phyloP scores from a whole-genome alignment of 2,888 invertebrate genomes.

The Xestia c-nigrum region DNA sequence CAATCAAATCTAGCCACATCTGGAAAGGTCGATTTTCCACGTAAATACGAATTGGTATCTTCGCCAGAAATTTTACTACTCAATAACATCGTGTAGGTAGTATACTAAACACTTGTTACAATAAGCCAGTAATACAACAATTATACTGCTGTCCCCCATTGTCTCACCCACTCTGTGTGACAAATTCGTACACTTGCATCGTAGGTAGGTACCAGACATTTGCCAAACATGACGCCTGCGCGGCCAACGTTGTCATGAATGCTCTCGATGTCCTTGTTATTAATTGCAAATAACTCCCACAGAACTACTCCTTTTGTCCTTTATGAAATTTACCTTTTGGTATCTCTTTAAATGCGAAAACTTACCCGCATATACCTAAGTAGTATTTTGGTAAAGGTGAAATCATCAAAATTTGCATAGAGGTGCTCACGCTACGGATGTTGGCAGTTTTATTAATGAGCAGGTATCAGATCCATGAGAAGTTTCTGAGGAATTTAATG shows the following conservation, averaged over 20 bases:
- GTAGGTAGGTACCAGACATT: conserved; percentile 67
- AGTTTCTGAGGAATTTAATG: conserved; percentile 15
- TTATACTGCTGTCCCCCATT: conserved; percentile 72
- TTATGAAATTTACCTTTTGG: conserved; percentile 12
- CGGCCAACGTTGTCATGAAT: conserved; percentile 70
- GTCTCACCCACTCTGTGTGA: conserved; percentile 73
- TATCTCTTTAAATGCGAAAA: conserved; percentile 10
- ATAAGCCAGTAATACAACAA: conserved; percentile 66
- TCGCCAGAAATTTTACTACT: neutral
- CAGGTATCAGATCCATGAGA: conserved; percentile 25
- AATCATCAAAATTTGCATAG: conserved; percentile 51
- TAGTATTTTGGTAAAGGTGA: conserved; percentile 29
- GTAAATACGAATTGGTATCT: neutral
- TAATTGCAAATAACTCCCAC: conserved; percentile 74
- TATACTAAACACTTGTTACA: conserved; percentile 72
- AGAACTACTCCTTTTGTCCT: conserved; percentile 42
- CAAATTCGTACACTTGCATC: conserved; percentile 69
- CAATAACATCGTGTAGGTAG: neutral
- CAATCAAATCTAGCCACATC: neutral
- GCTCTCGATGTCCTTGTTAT: conserved; percentile 77
- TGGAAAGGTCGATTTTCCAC: neutral
- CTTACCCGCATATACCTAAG: conserved; percentile 25
- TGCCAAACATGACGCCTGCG: conserved; percentile 79
- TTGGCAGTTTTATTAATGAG: conserved; percentile 20
- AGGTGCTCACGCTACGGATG: conserved; percentile 44